Conservation (phyloP, 2,113 vertebrate species). For the Anser cygnoides region DNA sequence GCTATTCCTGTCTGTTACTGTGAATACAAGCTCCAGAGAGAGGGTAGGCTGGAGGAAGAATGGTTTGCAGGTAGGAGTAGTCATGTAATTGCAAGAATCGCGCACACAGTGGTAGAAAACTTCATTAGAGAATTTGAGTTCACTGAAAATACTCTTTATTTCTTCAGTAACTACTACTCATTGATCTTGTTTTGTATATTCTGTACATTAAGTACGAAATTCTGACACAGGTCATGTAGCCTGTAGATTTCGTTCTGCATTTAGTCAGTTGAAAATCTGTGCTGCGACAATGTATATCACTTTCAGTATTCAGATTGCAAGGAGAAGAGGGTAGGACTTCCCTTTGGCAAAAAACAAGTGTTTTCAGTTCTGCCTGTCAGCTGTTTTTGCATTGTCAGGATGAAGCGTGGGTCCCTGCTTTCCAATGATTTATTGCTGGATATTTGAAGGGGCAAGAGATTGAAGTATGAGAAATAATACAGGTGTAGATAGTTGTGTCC, state of each 20-base stretch:
- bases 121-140: not conserved
- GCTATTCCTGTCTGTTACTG: not conserved
- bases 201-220: not conserved
- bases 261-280: not conserved
- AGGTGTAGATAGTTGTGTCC: not conserved
- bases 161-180: rapidly evolving
- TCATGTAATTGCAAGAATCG: not conserved
- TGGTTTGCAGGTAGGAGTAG: not conserved
- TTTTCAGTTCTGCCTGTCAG: not conserved
- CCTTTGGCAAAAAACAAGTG: not conserved
- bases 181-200: not conserved
- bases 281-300: not conserved
- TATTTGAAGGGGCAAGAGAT: not conserved
- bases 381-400: not conserved
- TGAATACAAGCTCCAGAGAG: not conserved
- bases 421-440: not conserved
- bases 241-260: not conserved
- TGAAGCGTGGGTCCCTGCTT: not conserved
- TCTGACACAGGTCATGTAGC: not conserved
- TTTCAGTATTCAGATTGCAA: not conserved
- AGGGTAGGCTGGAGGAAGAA: not conserved
- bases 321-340: not conserved
- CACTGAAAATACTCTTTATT: not conserved
- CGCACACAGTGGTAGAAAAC: not conserved
- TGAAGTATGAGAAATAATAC: not conserved